Percentiles rank a stretch among this genome's conserved stretches.
phyloP scores from a whole-genome alignment of 1,140 invertebrate genomes.

The Brachystomella parvula region DNA sequence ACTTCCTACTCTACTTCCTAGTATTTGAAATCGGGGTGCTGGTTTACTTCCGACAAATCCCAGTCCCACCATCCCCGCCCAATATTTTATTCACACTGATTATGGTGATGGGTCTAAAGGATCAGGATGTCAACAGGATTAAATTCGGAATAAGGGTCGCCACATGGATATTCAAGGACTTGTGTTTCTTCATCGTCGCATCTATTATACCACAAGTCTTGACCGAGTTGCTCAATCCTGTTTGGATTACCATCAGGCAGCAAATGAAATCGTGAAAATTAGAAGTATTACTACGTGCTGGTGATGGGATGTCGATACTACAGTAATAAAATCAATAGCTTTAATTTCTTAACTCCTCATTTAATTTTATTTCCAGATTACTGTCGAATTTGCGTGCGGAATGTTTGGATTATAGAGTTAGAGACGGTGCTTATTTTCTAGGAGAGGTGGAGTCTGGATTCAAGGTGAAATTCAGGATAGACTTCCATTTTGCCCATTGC shows the following conservation, averaged over 20 bases:
- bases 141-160: not conserved
- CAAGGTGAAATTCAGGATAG: not conserved
- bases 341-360: no score
- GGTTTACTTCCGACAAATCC: not conserved
- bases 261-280: no score
- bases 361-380: no score
- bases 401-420: no score
- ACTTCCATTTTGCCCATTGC: slow-evolving; percentile 9
- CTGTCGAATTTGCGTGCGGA: no score
- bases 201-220: not conserved
- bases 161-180: not conserved
- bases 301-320: no score
- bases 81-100: not conserved
- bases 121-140: not conserved
- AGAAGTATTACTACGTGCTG: no score
- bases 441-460: not conserved
- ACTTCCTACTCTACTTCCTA: not conserved
- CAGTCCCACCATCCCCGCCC: not conserved
- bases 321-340: no score
- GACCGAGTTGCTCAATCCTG: not conserved
- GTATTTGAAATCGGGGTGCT: not conserved
- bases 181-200: not conserved
- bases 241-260: no score
- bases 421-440: no score
- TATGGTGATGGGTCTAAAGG: not conserved